Percentiles rank a stretch among this genome's conserved stretches.
These are phyloP conservation scores for Latrodectus hesperus DNA, from an alignment of 2,888 invertebrate genomes.

Conservation along the genomic window DNA sequence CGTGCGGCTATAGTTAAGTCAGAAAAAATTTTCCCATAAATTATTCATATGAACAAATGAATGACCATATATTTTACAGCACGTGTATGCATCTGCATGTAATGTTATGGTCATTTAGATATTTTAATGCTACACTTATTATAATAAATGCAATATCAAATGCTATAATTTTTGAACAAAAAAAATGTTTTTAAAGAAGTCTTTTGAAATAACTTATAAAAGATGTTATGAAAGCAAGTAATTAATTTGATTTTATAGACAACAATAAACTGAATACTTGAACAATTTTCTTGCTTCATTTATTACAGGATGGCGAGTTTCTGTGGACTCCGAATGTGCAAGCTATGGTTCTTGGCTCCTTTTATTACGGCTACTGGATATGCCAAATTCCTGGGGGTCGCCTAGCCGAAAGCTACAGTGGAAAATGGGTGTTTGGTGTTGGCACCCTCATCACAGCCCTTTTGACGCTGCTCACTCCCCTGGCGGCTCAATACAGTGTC, in stretches of 20 bases:
- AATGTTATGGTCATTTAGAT: too few relatives aligned
- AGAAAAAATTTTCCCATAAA: too few relatives aligned
- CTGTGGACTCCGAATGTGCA: conserved; percentile 85
- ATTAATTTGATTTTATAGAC: background rate
- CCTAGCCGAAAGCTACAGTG: conserved; percentile 88
- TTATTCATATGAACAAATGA: too few relatives aligned
- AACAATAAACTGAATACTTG: background rate
- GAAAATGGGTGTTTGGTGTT: conserved; percentile 87
- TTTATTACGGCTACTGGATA: conserved; percentile 91
- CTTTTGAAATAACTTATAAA: too few relatives aligned
- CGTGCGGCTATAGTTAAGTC: too few relatives aligned
- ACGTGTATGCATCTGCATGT: too few relatives aligned
- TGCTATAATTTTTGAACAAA: too few relatives aligned
- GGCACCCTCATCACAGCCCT: conserved; percentile 86
- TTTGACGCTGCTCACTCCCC: conserved; percentile 86
- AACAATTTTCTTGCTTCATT: background rate
- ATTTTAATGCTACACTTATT: too few relatives aligned
- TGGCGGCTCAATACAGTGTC: conserved; percentile 78
- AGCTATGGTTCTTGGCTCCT: conserved; percentile 87
- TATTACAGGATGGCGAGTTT: conserved; percentile 30
- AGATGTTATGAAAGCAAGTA: too few relatives aligned
- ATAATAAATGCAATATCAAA: too few relatives aligned
- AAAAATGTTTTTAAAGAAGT: too few relatives aligned
- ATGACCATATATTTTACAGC: too few relatives aligned
- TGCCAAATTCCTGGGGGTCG: conserved; percentile 90